A percentile compares a stretch with the other conserved stretches of the same genome.
These are phyloP conservation scores for Megaceryle torquata DNA, from an alignment of 2,113 vertebrate species.

Conservation along the genomic window DNA sequence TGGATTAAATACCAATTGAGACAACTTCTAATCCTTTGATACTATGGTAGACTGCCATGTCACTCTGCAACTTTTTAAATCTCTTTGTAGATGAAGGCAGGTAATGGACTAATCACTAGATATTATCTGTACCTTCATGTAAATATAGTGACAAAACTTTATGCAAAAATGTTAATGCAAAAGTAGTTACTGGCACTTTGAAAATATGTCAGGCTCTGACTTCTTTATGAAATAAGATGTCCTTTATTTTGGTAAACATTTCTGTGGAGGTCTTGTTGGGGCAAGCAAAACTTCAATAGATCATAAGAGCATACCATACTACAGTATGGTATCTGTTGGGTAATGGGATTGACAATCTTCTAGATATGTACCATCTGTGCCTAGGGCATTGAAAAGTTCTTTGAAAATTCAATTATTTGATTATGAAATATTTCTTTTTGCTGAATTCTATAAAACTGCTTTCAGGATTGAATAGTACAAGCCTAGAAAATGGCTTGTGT, in stretches of 20 bases:
- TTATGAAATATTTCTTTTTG: constrained; percentile 23
- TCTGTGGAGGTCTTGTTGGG: not conserved
- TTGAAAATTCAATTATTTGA: constrained; percentile 48
- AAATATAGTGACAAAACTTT: not conserved
- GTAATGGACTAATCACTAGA: not conserved
- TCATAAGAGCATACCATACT: not conserved
- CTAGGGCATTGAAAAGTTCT: not conserved
- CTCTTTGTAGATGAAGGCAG: not conserved
- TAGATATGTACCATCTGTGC: not conserved
- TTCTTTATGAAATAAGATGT: not conserved
- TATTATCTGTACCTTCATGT: not conserved
- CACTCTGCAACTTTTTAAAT: not conserved
- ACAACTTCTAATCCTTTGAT: not conserved
- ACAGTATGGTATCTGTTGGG: not conserved
- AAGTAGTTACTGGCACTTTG: not conserved
- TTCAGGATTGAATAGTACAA: constrained; percentile 43
- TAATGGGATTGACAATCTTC: not conserved
- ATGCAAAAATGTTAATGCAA: not conserved
- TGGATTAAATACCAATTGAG: not conserved
- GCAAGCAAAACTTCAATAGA: not conserved
- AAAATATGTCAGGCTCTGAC: not conserved
- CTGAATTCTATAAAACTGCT: constrained; percentile 50
- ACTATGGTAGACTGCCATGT: not conserved
- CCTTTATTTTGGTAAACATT: not conserved
- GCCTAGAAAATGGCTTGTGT: constrained; percentile 8